These are phyloP conservation scores for Brachyrhaphis roseni DNA, from an alignment of 2,797 vertebrate genomes.

Conservation along the genomic window DNA sequence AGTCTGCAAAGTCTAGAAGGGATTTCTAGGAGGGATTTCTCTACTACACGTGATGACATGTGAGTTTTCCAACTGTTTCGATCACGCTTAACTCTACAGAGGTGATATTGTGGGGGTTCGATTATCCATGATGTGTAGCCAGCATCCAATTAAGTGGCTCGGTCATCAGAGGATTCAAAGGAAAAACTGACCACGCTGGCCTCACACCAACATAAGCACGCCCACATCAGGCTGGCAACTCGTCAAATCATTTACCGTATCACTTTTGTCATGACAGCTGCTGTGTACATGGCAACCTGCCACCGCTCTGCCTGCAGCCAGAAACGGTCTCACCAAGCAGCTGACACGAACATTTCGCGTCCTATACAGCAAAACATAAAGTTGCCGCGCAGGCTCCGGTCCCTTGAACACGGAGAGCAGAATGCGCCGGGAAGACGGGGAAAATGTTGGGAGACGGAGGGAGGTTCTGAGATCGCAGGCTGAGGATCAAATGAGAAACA, in stretches of 20 bases:
- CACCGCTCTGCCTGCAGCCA: background rate
- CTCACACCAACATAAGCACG: background rate
- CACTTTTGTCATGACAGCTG: background rate
- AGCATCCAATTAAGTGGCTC: background rate
- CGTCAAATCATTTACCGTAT: background rate
- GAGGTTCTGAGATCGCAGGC: background rate
- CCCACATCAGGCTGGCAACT: background rate
- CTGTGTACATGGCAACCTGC: background rate
- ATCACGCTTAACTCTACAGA: background rate
- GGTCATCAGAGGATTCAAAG: background rate
- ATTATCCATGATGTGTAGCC: background rate
- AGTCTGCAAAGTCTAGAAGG: background rate
- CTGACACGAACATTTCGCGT: background rate
- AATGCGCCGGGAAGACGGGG: background rate
- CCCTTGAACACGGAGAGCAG: background rate
- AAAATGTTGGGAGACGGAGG: background rate
- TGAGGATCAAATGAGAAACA: background rate
- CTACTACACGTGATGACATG: background rate
- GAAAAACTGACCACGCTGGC: background rate
- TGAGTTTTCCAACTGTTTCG: background rate
- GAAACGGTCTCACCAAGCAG: background rate
- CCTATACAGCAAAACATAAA: background rate
- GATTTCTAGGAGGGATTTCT: background rate
- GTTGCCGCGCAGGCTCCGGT: background rate
- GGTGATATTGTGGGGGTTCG: too few species aligned